Evolutionary conservation across 2,113 vertebrate genomes (phyloP).

Genomic region (Microtus ochrogaster): DNA sequence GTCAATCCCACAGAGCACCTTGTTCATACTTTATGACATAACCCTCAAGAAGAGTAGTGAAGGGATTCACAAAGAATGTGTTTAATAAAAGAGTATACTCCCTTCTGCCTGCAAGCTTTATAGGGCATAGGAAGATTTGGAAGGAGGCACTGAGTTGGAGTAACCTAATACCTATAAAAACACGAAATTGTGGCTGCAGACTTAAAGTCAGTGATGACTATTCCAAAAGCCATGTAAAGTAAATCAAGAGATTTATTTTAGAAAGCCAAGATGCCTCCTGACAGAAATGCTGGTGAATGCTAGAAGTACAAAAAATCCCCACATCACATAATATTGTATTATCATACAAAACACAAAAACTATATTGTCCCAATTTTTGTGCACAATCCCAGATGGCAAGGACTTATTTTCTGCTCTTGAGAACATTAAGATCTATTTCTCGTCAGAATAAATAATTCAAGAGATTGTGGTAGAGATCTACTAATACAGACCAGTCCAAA

Average conservation of each 20-base stretch:
- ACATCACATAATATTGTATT: neutral
- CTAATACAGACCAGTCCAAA: neutral
- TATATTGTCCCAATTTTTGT: neutral
- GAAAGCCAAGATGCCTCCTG: neutral
- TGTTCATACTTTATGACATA: conserved; percentile 24
- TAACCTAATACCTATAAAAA: neutral
- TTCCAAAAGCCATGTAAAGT: neutral
- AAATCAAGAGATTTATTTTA: neutral
- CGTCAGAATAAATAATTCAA: neutral
- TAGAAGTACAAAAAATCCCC: neutral
- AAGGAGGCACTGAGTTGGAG: neutral
- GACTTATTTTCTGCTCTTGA: neutral
- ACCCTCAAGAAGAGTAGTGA: neutral
- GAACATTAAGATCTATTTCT: neutral
- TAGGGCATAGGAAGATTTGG: conserved; percentile 29
- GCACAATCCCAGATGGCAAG: neutral
- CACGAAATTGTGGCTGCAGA: neutral
- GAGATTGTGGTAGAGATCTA: accelerated
- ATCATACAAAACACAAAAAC: neutral
- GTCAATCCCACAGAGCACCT: neutral
- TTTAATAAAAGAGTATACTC: conserved; percentile 58
- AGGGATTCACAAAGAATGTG: conserved; percentile 42
- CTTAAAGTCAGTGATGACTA: neutral
- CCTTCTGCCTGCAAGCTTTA: conserved; percentile 45
- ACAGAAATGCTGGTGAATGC: neutral